phyloP scores from a whole-genome alignment of 2,888 invertebrate genomes.

The Pachycephus smyrnensis region DNA sequence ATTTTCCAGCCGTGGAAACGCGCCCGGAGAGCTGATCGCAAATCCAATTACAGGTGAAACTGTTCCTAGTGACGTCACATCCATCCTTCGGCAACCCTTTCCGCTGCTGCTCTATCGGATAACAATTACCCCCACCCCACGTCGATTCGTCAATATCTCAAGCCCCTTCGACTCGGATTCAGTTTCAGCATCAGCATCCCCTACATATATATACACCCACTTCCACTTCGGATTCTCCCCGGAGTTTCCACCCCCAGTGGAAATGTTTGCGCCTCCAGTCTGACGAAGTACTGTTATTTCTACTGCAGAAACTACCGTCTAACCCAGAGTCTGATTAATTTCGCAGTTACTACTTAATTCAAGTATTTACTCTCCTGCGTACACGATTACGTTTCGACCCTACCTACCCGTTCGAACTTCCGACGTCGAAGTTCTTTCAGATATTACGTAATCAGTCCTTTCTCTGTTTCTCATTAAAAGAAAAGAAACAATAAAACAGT shows the following conservation, averaged over 20 bases:
- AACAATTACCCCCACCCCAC: slow-evolving; percentile 43
- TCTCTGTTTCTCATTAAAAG: neutral
- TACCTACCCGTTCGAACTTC: neutral
- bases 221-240: slow-evolving; percentile 5
- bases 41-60: slow-evolving; percentile 52
- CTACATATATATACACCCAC: slow-evolving; percentile 10
- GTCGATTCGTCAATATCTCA: slow-evolving; percentile 43
- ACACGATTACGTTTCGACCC: neutral
- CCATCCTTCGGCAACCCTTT: slow-evolving; percentile 45
- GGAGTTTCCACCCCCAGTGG: neutral
- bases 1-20: slow-evolving; percentile 28
- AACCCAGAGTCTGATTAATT: neutral
- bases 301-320: neutral
- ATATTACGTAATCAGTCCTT: neutral
- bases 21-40: slow-evolving; percentile 37
- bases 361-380: neutral
- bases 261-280: neutral
- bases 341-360: neutral
- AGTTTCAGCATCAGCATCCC: slow-evolving; percentile 11
- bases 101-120: slow-evolving; percentile 43
- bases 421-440: neutral
- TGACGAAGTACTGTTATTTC: neutral
- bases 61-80: slow-evolving; percentile 50
- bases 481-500: neutral
- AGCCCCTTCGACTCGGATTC: slow-evolving; percentile 15